Evolutionary conservation across 2,113 vertebrate species (phyloP), one percentile per base, ranked within the genome.

Genomic region (Megaptera novaeangliae): DNA sequence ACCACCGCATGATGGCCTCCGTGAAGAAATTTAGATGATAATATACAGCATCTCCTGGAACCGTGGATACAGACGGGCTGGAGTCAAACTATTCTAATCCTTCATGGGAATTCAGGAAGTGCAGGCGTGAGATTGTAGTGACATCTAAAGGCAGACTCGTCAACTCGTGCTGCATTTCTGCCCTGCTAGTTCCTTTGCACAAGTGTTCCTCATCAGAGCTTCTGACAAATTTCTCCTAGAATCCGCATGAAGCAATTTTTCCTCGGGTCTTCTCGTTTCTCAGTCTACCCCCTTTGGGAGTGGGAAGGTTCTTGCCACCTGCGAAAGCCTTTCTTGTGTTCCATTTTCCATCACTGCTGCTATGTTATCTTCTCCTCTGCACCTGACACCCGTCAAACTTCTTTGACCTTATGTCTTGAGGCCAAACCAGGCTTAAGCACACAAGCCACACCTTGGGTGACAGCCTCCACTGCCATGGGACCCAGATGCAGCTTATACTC

Each of bases 111-210:
- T 98, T 98, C 98, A 97, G 96, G 98, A 98, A 98, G 98, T 97
- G 96, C 98, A 99, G 99, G 97, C 98, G 99, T 98, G 99, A 99
- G 99, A 99, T 99, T 99, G 99, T 99, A 99, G 99, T 99, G 99
- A 99, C 99, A 99, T 99, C 99, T 99, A 99, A 99, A 99, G 99
- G 99, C 99, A 98, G 99, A 98, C 98, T 97, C 90, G 95, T 97
- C 81, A 71, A 69, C 78, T 97, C 59, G 93, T 96, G 95, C 88
- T 96, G 96, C 68, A 80, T 96, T 97, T 98, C 92, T 89, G 59
- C 97, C 92, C 97, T 98, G 97, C 96, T 63, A 0, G 64, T 90
- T 98, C 94, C 95, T 91, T 95, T 93, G 46, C 55, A 68, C 91
- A 64, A 92, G 92, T 44, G 93, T 94, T 85, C 68, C 72, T 49